phyloP scores from a whole-genome alignment of 2,113 vertebrate genomes.

The Leuciscus idus region DNA sequence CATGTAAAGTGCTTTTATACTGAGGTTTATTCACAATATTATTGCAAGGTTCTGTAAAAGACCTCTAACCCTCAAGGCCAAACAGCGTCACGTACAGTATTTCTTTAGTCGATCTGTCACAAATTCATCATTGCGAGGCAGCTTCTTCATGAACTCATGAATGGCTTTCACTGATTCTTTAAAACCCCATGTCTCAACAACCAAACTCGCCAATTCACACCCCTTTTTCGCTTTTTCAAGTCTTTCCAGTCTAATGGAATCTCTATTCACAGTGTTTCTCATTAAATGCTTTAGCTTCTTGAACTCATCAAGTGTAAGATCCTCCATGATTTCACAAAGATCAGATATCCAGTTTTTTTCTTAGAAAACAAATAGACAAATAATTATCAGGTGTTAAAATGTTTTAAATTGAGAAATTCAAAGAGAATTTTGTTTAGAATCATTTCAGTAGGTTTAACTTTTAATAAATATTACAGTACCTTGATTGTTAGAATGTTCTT shows the following conservation, averaged over 20 bases:
- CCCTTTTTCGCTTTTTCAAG: conserved; percentile 18
- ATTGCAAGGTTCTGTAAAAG: neutral
- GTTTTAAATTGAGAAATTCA: neutral
- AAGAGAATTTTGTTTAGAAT: neutral
- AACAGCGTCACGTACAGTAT: neutral
- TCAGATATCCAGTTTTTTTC: conserved; percentile 26
- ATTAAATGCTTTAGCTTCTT: conserved; percentile 44
- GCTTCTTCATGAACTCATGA: conserved; percentile 16
- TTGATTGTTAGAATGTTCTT: neutral
- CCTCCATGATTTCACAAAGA: conserved; percentile 29
- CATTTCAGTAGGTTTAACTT: neutral
- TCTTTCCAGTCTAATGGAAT: neutral
- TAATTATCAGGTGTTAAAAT: neutral
- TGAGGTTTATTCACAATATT: neutral
- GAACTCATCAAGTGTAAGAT: neutral
- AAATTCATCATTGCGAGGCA: conserved; percentile 46
- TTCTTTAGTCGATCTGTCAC: conserved; percentile 39
- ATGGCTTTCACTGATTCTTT: conserved; percentile 15
- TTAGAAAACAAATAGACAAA: neutral
- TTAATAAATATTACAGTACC: neutral
- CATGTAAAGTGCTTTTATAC: neutral
- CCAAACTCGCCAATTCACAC: conserved; percentile 6
- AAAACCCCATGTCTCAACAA: conserved; percentile 41
- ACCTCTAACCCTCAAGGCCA: neutral
- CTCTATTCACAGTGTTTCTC: neutral